These are phyloP conservation scores for Cydia splendana DNA, from an alignment of 1,140 invertebrate genomes.

Conservation along the genomic window DNA sequence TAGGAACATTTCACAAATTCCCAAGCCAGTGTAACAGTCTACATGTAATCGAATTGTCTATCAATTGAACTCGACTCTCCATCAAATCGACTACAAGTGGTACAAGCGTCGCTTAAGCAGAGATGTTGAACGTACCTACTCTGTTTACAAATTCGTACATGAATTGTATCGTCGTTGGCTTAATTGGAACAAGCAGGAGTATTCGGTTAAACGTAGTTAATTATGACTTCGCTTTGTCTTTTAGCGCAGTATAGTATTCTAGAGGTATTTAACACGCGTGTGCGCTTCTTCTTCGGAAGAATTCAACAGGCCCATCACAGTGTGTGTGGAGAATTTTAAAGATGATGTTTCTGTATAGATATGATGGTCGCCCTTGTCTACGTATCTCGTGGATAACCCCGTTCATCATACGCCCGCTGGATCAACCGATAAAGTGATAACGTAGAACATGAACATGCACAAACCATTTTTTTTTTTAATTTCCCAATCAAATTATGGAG, in stretches of 20 bases:
- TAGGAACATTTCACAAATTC: neutral
- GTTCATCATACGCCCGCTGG: too few species aligned
- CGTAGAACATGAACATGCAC: too few species aligned
- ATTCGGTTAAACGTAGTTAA: neutral
- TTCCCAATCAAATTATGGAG: too few species aligned
- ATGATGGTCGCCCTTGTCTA: too few species aligned
- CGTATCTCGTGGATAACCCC: too few species aligned
- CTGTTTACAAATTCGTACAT: conserved; percentile 28
- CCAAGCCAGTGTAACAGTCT: neutral
- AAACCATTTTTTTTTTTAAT: too few species aligned
- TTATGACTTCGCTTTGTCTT: neutral
- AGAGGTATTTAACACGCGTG: neutral
- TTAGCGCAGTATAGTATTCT: neutral
- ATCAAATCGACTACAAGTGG: conserved; percentile 2
- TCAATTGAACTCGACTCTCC: neutral
- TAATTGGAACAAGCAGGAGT: conserved; percentile 20
- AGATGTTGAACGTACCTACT: neutral
- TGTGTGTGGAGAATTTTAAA: too few species aligned
- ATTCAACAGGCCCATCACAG: too few species aligned
- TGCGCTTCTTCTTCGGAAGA: too few species aligned
- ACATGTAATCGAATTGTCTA: neutral
- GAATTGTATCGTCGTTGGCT: conserved; percentile 19
- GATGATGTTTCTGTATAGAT: too few species aligned
- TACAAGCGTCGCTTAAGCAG: conserved; percentile 14
- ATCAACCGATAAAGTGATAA: too few species aligned